Evolutionary conservation across 2,888 invertebrate genomes (phyloP).

Genomic region (Dasysyrphus tricinctus): DNA sequence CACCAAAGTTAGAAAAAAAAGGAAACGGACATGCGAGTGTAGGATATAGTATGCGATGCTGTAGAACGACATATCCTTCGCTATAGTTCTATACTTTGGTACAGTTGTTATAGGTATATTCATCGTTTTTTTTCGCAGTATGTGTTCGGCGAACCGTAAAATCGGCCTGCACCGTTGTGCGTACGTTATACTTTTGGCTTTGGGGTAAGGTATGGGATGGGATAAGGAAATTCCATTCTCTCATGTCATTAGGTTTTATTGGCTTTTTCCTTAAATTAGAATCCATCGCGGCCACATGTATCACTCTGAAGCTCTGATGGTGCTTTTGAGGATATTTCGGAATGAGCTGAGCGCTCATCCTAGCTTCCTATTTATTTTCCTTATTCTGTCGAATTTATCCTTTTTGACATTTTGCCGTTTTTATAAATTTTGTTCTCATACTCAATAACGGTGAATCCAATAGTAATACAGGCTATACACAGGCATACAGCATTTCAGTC

Average conservation of each 20-base stretch:
- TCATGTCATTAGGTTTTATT: slow-evolving; percentile 83
- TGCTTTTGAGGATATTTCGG: slow-evolving; percentile 58
- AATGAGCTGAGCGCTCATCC: slow-evolving; percentile 64
- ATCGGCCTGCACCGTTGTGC: slow-evolving; percentile 75
- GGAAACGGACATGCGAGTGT: slow-evolving; percentile 69
- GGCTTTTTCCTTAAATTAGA: slow-evolving; percentile 81
- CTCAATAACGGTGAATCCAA: slow-evolving; percentile 51
- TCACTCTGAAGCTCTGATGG: slow-evolving; percentile 32
- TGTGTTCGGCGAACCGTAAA: slow-evolving; percentile 71
- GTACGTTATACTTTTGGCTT: slow-evolving; percentile 39
- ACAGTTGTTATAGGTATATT: slow-evolving; percentile 37
- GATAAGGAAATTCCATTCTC: slow-evolving; percentile 77
- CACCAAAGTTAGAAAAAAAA: slow-evolving; percentile 11
- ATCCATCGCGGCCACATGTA: slow-evolving; percentile 75
- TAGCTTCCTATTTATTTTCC: slow-evolving; percentile 72
- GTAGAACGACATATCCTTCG: slow-evolving; percentile 39
- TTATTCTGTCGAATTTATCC: slow-evolving; percentile 61
- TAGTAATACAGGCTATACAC: not conserved
- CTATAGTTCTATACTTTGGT: slow-evolving; percentile 43
- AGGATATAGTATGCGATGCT: slow-evolving; percentile 4
- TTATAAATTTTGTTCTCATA: slow-evolving; percentile 52
- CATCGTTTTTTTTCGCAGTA: slow-evolving; percentile 63
- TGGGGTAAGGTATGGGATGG: too few relatives aligned
- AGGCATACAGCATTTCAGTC: slow-evolving; percentile 22
- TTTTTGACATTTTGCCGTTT: slow-evolving; percentile 74